Percentiles rank a stretch among this genome's conserved stretches.
These are phyloP conservation scores for Phytoseiulus persimilis DNA, from an alignment of 2,888 invertebrate species.

Conservation along the genomic window DNA sequence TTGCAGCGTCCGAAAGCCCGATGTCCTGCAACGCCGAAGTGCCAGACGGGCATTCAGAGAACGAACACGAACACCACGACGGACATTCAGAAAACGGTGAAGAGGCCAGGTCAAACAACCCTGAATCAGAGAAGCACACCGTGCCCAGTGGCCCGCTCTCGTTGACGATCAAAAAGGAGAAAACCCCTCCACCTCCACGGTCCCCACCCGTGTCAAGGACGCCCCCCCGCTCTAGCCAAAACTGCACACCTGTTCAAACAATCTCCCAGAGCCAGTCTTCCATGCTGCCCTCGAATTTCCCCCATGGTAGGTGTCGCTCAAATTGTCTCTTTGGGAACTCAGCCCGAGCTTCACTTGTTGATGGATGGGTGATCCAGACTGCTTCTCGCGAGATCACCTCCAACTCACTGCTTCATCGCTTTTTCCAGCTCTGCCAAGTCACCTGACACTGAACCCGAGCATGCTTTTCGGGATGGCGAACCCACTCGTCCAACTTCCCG, in stretches of 20 bases:
- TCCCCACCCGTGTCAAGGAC: conserved; percentile 37
- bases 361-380: not conserved
- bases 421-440: conserved; percentile 11
- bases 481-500: not conserved
- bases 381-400: not conserved
- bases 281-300: not conserved
- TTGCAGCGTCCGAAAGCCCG: conserved; percentile 32
- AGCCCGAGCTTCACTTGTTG: not conserved
- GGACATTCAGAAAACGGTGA: conserved; percentile 16
- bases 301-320: conserved; percentile 18
- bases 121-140: conserved; percentile 16
- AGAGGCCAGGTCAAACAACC: not conserved
- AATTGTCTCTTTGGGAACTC: not conserved
- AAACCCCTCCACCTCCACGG: conserved; percentile 31
- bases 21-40: conserved; percentile 37
- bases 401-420: not conserved
- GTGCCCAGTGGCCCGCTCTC: conserved; percentile 26
- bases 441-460: conserved; percentile 19
- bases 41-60: conserved; percentile 18
- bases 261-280: not conserved
- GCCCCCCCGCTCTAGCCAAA: conserved; percentile 31
- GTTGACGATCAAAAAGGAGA: conserved; percentile 30
- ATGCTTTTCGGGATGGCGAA: conserved; percentile 28
- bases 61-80: conserved; percentile 27
- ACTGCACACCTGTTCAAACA: conserved; percentile 38